Base-by-base conservation (phyloP, 2,113 vertebrate genomes). In the Pluvialis apricaria region DNA sequence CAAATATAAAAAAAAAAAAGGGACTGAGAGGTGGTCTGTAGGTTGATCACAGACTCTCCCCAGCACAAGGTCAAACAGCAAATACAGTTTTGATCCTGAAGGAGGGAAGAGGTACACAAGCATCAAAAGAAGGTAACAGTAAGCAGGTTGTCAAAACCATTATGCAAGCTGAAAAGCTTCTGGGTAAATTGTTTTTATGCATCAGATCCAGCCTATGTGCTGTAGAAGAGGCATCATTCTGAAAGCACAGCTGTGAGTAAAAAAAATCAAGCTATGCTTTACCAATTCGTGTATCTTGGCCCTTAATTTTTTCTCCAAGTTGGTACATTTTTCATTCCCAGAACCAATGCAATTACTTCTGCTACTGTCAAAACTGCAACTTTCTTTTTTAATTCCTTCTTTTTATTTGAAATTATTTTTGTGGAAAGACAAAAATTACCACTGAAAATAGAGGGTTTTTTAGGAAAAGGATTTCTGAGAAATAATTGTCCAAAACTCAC, bases 1-100 rank as follows among this genome's bases (percentile, higher is more conserved):
- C 32, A 70, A 77, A 69, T 36, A 8, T 1, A 31, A 82, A 31
- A 55, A 82, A 64, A 2, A 19, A 19, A 2, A 19, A 19, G 1
- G 7, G 31, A 82, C 38, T 45, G 40, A 47, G 19, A 76, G 28
- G 38, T 20, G 16, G 34, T 34, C 36, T 57, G 16, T 21, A 71
- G 60, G 22, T 75, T 36, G 12, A 24, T 9, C 0, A 0, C 15
- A 62, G 36, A 20, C 54, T 21, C 15, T 20, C 3, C 32, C 32
- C 42, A 57, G 34, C 29, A 71, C 4, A 28, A 78, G 6, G 13
- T n/a, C 66, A 51, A 91, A 66, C 0, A 0, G 42, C 25, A 83
- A 40, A 31, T 10, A 13, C 11, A 38, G 22, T 66, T 86, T 70
- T 62, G 22, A 81, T 60, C 22, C 42, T 2, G 0, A 86, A 55